Evolutionary conservation across 2,797 vertebrate genomes (phyloP).

Genomic region (Antrozous pallidus): DNA sequence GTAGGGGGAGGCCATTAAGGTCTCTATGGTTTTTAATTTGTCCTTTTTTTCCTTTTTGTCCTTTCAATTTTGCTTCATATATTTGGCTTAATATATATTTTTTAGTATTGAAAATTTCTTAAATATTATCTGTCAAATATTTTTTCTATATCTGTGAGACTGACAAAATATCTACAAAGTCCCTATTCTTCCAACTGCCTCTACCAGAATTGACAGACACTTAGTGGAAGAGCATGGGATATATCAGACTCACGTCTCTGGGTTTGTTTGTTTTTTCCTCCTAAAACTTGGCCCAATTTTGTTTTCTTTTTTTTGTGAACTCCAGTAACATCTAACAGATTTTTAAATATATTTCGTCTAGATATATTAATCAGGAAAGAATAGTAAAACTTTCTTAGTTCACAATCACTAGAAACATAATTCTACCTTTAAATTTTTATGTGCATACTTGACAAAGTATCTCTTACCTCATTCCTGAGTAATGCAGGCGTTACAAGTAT

Average conservation of each 20-base stretch:
- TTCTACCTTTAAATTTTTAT: conserved; percentile 15
- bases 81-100: background rate
- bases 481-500: conserved; percentile 22
- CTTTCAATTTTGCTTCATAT: conserved; percentile 16
- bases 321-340: background rate
- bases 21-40: background rate
- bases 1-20: background rate
- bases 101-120: background rate
- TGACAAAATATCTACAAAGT: background rate
- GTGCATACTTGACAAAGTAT: background rate
- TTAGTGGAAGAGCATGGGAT: background rate
- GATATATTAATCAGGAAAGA: background rate
- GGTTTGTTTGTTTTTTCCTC: conserved; percentile 15
- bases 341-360: conserved; percentile 7
- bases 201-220: background rate
- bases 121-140: conserved; percentile 2
- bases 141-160: background rate
- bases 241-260: background rate
- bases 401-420: conserved; percentile 3
- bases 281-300: conserved; percentile 21
- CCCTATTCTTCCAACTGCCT: background rate
- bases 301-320: conserved; percentile 3
- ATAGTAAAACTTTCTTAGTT: conserved; percentile 6
- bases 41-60: background rate
- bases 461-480: background rate